phyloP scores from a whole-genome alignment of 2,797 vertebrate species.

The Diglossa cyanea region DNA sequence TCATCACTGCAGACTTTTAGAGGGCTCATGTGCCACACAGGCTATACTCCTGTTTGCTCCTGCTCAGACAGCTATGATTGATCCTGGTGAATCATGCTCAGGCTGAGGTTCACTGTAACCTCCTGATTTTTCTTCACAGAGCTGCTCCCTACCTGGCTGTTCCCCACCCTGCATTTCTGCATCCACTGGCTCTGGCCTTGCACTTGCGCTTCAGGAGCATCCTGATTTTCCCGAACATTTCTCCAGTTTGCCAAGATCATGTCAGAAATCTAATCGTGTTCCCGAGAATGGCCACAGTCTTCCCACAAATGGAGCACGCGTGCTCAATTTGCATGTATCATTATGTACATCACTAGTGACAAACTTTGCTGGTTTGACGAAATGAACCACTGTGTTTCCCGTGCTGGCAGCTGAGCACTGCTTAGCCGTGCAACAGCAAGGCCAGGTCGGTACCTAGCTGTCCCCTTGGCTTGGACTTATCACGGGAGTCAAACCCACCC shows the following conservation, averaged over 20 bases:
- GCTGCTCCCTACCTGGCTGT: neutral
- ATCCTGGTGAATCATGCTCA: neutral
- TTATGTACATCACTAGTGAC: neutral
- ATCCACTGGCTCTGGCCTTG: neutral
- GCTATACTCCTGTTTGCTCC: neutral
- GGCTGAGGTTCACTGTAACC: neutral
- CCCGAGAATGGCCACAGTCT: neutral
- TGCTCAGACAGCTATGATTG: neutral
- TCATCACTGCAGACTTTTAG: neutral
- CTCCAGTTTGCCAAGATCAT: neutral
- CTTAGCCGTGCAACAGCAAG: neutral
- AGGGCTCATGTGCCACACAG: neutral
- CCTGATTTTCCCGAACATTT: neutral
- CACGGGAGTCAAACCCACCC: accelerated
- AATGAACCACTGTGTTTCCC: accelerated
- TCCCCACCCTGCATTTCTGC: neutral
- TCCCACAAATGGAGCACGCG: neutral
- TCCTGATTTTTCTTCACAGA: neutral
- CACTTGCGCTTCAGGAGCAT: neutral
- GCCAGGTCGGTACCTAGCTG: neutral
- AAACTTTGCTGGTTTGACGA: no score
- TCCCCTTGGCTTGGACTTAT: neutral
- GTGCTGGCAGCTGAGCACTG: accelerated
- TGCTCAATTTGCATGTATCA: neutral
- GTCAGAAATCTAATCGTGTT: neutral